Conservation (phyloP, 2,797 vertebrate genomes). For the Karalla daura region DNA sequence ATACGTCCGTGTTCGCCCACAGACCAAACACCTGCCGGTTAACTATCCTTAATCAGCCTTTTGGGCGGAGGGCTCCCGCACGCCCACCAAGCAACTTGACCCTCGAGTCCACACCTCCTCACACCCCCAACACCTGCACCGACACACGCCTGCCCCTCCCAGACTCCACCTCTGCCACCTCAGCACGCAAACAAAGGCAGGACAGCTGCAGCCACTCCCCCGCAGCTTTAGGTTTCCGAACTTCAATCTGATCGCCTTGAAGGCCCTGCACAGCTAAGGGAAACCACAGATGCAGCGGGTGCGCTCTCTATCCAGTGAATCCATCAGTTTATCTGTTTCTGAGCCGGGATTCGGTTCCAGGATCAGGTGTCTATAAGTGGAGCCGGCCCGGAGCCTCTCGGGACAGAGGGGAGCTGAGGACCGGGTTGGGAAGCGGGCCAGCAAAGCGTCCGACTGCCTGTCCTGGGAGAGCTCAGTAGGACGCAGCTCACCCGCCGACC, state of each 20-base stretch:
- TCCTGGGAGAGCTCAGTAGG: slow-evolving; percentile 66
- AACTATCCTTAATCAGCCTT: slow-evolving; percentile 20
- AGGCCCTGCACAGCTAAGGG: background rate
- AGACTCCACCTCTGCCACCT: slow-evolving; percentile 21
- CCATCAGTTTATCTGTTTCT: background rate
- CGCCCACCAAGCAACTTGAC: slow-evolving; percentile 45
- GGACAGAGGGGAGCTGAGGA: slow-evolving; percentile 10
- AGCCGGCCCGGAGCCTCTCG: background rate
- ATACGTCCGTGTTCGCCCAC: background rate
- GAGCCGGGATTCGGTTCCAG: background rate
- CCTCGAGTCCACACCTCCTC: slow-evolving; percentile 28
- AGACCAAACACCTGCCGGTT: slow-evolving; percentile 41
- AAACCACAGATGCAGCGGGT: background rate
- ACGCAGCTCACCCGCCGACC: slow-evolving; percentile 23
- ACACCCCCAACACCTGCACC: slow-evolving; percentile 54
- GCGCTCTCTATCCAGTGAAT: background rate
- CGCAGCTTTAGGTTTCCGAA: slow-evolving; percentile 23
- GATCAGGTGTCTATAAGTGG: background rate
- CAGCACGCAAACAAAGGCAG: slow-evolving; percentile 17
- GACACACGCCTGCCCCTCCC: slow-evolving; percentile 56
- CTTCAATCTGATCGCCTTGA: background rate
- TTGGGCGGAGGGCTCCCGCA: background rate
- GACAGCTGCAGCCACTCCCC: slow-evolving; percentile 52
- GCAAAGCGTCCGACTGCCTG: slow-evolving; percentile 25
- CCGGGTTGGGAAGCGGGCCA: slow-evolving; percentile 1